A percentile compares a stretch with the other conserved stretches of the same genome.
phyloP scores from a whole-genome alignment of 2,888 invertebrate genomes.

The Exocentrus adspersus region DNA sequence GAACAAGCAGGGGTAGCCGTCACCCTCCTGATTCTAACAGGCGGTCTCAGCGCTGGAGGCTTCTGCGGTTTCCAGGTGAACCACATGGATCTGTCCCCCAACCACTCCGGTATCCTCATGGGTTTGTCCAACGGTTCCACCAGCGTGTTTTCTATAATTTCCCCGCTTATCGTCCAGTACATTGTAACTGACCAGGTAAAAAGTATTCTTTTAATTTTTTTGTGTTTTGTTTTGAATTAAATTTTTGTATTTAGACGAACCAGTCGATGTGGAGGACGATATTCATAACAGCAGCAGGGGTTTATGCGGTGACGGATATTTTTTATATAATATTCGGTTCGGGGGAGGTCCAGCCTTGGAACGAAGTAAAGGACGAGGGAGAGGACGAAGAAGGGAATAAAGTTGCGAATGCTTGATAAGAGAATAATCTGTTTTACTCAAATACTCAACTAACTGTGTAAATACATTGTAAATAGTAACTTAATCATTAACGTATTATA shows the following conservation, averaged over 20 bases:
- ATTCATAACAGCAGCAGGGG: slow-evolving; percentile 76
- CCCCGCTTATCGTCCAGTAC: slow-evolving; percentile 76
- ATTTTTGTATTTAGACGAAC: slow-evolving; percentile 66
- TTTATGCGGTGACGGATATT: slow-evolving; percentile 75
- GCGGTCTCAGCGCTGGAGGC: slow-evolving; percentile 77
- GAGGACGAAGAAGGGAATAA: slow-evolving; percentile 7
- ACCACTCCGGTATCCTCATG: slow-evolving; percentile 84
- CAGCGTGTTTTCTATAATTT: slow-evolving; percentile 80
- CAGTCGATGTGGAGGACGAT: slow-evolving; percentile 78
- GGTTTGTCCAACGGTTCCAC: slow-evolving; percentile 84
- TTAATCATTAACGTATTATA: not conserved
- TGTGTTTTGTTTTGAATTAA: not conserved
- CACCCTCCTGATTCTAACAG: slow-evolving; percentile 73
- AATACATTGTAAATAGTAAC: not conserved
- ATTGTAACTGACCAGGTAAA: slow-evolving; percentile 76
- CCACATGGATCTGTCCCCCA: slow-evolving; percentile 85
- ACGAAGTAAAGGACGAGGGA: slow-evolving; percentile 32
- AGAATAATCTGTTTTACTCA: not conserved
- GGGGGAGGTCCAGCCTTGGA: slow-evolving; percentile 75
- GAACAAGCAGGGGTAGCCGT: slow-evolving; percentile 68
- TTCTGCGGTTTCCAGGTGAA: slow-evolving; percentile 81
- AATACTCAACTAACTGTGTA: not conserved
- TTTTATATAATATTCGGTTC: slow-evolving; percentile 76
- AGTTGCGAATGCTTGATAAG: not conserved
- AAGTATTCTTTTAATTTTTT: not conserved